These are phyloP conservation scores for Noctua janthina DNA, from an alignment of 2,888 invertebrate species.

Conservation along the genomic window DNA sequence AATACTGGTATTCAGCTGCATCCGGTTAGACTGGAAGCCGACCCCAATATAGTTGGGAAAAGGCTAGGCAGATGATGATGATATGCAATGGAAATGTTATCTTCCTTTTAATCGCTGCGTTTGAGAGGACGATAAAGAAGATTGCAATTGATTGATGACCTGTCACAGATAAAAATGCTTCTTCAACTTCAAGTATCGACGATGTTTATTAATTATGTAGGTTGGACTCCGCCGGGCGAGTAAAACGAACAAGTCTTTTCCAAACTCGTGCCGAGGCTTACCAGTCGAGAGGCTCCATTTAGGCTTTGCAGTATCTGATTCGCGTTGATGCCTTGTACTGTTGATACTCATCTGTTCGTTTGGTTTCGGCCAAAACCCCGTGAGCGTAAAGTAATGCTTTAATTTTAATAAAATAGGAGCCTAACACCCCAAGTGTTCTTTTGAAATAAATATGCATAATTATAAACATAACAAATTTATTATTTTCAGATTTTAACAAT, in stretches of 20 bases:
- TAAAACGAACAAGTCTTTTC: neutral
- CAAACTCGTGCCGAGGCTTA: neutral
- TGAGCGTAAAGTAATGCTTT: neutral
- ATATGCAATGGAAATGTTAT: neutral
- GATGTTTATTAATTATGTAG: neutral
- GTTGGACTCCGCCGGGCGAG: neutral
- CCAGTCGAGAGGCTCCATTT: neutral
- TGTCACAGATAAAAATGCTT: too few species aligned
- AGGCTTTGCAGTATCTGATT: neutral
- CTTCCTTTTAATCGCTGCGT: neutral
- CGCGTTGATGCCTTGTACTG: neutral
- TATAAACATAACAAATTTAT: neutral
- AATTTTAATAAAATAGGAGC: neutral
- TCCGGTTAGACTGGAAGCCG: too few species aligned
- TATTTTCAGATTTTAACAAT: slow-evolving; percentile 41
- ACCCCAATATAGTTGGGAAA: too few species aligned
- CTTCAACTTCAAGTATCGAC: too few species aligned
- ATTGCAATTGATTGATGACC: neutral
- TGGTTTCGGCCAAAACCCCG: neutral
- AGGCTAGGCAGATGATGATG: too few species aligned
- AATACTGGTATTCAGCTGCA: too few species aligned
- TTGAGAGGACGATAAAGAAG: neutral
- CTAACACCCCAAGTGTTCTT: neutral
- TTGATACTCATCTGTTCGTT: neutral
- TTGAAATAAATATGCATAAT: neutral